A percentile compares a stretch with the other conserved stretches of the same genome.
Conservation (phyloP, 2,797 vertebrate species). For the Rhodeus uyekii region DNA sequence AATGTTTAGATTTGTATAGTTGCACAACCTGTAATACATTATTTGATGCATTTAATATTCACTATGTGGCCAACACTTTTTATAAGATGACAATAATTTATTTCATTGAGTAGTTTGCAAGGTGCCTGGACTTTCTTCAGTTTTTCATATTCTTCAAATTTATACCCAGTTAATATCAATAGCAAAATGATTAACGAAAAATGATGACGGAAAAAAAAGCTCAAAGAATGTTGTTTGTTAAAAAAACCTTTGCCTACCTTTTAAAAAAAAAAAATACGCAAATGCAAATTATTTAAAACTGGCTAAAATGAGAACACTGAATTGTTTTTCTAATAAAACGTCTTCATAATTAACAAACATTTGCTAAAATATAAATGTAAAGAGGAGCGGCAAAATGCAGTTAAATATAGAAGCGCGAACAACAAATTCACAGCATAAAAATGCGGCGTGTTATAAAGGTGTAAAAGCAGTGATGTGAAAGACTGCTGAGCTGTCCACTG, state of each 20-base stretch:
- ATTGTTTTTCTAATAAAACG: background rate
- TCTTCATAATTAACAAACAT: background rate
- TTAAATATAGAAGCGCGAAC: background rate
- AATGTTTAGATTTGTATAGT: background rate
- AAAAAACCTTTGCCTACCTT: no score
- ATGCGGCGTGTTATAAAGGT: background rate
- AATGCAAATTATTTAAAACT: background rate
- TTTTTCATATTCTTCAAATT: background rate
- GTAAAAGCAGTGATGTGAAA: constrained; percentile 13
- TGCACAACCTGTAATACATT: background rate
- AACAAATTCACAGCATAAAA: background rate
- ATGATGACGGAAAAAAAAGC: background rate
- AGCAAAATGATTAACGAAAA: background rate
- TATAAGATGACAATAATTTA: background rate
- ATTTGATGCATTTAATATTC: background rate
- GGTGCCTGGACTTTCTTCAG: background rate
- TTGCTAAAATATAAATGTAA: background rate
- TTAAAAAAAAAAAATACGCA: no score
- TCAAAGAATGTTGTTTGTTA: background rate
- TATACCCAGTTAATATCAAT: background rate
- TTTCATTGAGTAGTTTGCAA: background rate
- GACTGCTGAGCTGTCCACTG: constrained; percentile 29
- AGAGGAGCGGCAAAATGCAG: background rate
- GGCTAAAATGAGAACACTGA: background rate
- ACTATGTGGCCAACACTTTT: no score